These are phyloP conservation scores for Nerophis lumbriciformis DNA, from an alignment of 2,113 vertebrate species.

Conservation along the genomic window DNA sequence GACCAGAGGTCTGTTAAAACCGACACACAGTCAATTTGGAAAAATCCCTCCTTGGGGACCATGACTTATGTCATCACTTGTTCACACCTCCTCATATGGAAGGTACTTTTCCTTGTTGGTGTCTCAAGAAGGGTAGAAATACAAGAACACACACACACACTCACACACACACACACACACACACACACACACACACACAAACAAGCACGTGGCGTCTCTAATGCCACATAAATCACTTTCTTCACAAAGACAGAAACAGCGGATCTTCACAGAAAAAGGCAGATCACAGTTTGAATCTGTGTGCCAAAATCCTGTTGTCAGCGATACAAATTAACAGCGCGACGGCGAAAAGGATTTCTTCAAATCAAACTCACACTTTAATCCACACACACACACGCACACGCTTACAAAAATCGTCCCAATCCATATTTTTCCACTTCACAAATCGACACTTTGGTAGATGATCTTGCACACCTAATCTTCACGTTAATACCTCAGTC, in stretches of 20 bases:
- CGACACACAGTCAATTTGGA: too few species aligned
- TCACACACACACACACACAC: too few species aligned
- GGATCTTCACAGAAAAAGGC: constrained; percentile 44
- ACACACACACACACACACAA: constrained; percentile 18
- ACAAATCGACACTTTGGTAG: constrained; percentile 50
- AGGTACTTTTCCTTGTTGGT: too few species aligned
- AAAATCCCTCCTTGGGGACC: too few species aligned
- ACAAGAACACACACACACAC: too few species aligned
- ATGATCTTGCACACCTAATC: constrained; percentile 56
- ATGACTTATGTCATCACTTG: too few species aligned
- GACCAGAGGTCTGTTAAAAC: too few species aligned
- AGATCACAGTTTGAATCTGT: constrained; percentile 24
- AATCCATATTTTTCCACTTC: constrained; percentile 42
- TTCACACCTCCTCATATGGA: too few species aligned
- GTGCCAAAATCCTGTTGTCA: constrained; percentile 6
- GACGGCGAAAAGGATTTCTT: constrained; percentile 24
- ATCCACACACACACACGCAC: constrained; percentile 9
- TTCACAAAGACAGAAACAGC: constrained; percentile 63
- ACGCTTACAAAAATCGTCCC: constrained; percentile 17
- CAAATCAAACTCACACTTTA: constrained; percentile 12
- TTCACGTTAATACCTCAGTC: constrained; percentile 53
- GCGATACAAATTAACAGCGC: constrained; percentile 1
- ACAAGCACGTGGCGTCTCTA: constrained; percentile 36
- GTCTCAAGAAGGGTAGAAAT: too few species aligned
- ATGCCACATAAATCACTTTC: constrained; percentile 62